Percentiles rank a stretch among this genome's conserved stretches.
phyloP scores from a whole-genome alignment of 2,888 invertebrate species.

The Apotomis betuletana region DNA sequence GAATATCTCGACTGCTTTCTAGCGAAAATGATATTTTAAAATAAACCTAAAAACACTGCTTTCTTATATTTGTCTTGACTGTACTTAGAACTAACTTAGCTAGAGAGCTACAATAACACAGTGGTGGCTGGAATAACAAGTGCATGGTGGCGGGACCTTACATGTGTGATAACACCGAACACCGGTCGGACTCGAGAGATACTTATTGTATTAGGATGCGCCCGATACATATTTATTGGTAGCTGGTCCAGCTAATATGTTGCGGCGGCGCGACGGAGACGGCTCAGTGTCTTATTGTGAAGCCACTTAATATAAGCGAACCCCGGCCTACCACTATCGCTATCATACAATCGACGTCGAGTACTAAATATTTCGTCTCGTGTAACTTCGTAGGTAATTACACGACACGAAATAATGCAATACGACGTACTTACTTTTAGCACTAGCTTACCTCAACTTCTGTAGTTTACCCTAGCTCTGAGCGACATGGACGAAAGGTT shows the following conservation, averaged over 20 bases:
- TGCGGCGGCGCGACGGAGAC: too few species aligned
- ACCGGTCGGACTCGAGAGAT: neutral
- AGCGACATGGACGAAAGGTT: too few species aligned
- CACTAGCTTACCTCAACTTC: too few species aligned
- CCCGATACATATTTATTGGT: neutral
- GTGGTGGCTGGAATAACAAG: too few species aligned
- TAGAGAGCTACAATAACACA: neutral
- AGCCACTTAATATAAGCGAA: neutral
- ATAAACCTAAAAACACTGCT: too few species aligned
- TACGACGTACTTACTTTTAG: too few species aligned
- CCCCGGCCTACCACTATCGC: neutral
- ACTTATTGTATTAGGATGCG: neutral
- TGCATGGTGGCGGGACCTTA: neutral
- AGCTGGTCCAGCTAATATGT: too few species aligned
- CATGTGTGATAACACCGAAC: neutral
- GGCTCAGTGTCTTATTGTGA: neutral
- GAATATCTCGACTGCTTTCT: neutral
- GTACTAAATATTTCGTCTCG: neutral
- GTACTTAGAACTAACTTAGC: neutral
- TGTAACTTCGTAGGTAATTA: too few species aligned
- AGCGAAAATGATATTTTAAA: too few species aligned
- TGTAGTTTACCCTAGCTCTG: too few species aligned
- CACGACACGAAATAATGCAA: too few species aligned
- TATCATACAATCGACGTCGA: neutral
- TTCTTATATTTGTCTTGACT: neutral